Evolutionary conservation across 2,113 vertebrate species (phyloP), one percentile per base, ranked within the genome.

Genomic region (Circaetus gallicus): DNA sequence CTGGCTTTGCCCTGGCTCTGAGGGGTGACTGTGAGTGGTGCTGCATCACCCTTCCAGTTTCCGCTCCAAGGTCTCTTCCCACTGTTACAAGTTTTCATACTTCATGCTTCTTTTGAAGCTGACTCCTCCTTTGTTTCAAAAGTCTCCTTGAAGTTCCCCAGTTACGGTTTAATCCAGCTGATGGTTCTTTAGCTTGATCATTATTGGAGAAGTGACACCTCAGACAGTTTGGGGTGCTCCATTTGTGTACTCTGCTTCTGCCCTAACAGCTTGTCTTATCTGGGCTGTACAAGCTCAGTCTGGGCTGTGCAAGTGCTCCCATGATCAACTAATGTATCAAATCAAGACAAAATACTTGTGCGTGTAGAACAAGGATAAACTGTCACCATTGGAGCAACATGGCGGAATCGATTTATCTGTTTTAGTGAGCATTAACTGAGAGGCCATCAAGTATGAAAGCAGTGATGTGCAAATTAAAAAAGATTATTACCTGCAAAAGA

Each of bases 391-490:
- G 95, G 66, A 93, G 47, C 34, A 93, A 65, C 9, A 8, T 61
- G 72, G 56, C 45, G 73, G 70, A 95, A 93, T 87, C 5, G 0
- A 95, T 97, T 91, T 86, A 93, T 74, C 74, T 90, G 24, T 93
- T 95, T 97, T 53, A 93, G 55, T 58, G 79, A 86, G 34, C 52
- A 69, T 62, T 95, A 82, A 82, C 82, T 87, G 69, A 85, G 58
- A 91, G 19, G 32, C 59, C 61, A 93, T 73, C 58, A 87, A 92
- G 26, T 90, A 74, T 81, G 76, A 92, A 90, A 91, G 42, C 55
- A 94, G 67, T 83, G 71, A 87, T 49, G 38, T 89, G 78, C 36
- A 89, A 90, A 94, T 93, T 95, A 92, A 66, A 95, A 76, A 95
- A 81, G 34, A 76, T 73, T 93, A 61, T 95, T 86, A 77, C 31